Percentiles rank a stretch among this genome's conserved stretches.
Conservation (phyloP, 2,113 vertebrate species). For the Podarcis muralis region DNA sequence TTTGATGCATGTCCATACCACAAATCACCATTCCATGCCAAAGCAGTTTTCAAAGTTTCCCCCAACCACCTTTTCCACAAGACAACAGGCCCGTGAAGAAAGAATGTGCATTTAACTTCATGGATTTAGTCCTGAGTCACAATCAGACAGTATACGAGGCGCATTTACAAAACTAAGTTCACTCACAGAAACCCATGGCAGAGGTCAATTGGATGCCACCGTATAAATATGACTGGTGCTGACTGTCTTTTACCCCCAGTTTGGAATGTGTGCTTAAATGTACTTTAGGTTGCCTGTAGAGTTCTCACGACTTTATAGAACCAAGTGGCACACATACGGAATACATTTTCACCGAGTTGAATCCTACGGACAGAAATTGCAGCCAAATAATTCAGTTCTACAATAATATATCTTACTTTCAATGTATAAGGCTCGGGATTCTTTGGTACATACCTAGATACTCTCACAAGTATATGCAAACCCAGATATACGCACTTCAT, state of each 20-base stretch:
- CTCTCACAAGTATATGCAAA: slow-evolving; percentile 1
- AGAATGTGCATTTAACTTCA: not conserved
- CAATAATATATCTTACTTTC: not conserved
- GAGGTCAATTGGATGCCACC: not conserved
- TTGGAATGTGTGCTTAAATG: not conserved
- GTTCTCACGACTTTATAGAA: not conserved
- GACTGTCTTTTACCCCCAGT: not conserved
- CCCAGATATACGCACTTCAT: not conserved
- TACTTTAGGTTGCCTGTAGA: not conserved
- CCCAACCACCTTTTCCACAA: not conserved
- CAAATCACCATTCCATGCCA: not conserved
- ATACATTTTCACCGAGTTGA: not conserved
- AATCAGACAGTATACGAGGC: too few species aligned
- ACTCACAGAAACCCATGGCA: not conserved
- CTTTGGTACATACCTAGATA: slow-evolving; percentile 27
- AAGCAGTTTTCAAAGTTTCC: not conserved
- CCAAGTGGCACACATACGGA: not conserved
- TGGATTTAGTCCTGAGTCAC: not conserved
- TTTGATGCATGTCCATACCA: not conserved
- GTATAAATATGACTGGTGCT: not conserved
- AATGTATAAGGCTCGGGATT: slow-evolving; percentile 1
- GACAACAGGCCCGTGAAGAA: not conserved
- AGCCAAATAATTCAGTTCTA: not conserved
- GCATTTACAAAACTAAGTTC: not conserved
- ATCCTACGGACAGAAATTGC: not conserved